Evolutionary conservation across 2,113 vertebrate species (phyloP).

Genomic region (Xiphophorus maculatus): DNA sequence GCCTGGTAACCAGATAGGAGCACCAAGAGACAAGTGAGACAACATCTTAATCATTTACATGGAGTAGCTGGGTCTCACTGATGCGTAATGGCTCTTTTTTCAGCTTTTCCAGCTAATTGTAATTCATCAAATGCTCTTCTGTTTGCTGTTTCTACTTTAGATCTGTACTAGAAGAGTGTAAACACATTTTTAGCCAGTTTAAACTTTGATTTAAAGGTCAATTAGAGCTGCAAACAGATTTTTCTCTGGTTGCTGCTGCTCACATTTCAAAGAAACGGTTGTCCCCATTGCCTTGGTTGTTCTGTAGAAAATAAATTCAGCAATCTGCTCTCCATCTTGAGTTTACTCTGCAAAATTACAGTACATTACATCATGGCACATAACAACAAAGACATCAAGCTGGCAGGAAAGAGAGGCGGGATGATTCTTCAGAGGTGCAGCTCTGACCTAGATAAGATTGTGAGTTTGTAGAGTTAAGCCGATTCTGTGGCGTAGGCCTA

Average conservation of each 20-base stretch:
- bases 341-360: constrained; percentile 65
- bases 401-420: constrained; percentile 38
- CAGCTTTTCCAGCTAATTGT: not conserved
- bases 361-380: constrained; percentile 69
- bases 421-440: constrained; percentile 58
- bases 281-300: constrained; percentile 13
- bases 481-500: constrained; percentile 43
- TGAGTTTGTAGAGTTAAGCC: constrained; percentile 46
- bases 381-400: constrained; percentile 58
- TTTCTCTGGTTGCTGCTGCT: not conserved
- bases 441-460: constrained; percentile 69
- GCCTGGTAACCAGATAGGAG: constrained; percentile 71
- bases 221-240: not conserved
- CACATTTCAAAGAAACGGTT: constrained; percentile 16
- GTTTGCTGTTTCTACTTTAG: not conserved
- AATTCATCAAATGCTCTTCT: not conserved
- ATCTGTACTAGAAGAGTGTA: not conserved
- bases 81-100: constrained; percentile 4
- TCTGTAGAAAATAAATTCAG: constrained; percentile 11
- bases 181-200: not conserved
- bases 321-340: constrained; percentile 47
- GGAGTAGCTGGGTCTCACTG: not conserved
- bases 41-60: constrained; percentile 63
- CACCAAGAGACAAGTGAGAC: constrained; percentile 33
- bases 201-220: constrained; percentile 4